Base-by-base conservation (phyloP, 2,888 invertebrate species). In the Sphaeridia pumilis region DNA sequence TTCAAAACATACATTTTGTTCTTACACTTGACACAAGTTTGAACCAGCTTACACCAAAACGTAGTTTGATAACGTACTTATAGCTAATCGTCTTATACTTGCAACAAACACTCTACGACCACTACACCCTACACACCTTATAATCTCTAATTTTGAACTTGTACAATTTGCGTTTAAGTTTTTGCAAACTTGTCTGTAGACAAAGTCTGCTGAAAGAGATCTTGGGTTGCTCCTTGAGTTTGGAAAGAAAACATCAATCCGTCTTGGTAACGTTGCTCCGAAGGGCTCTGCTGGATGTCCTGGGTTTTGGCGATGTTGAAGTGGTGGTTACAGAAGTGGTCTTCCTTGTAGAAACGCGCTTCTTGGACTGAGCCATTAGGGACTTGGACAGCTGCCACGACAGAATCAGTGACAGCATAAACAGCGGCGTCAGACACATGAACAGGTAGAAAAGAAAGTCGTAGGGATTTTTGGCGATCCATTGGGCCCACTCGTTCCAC, bases 401-500 rank as follows among this genome's bases (percentile, higher is more conserved):
- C 21, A 50, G 45, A 31, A 58, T 44, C 52, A 54, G 34, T 4
- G 58, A 51, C 31, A 58, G 46, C 7, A 58, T 28, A 35, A 58
- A 52, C 7, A 58, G 47, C 10, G 58, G 58, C 2, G 58, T 52
- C 41, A 58, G 36, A 26, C 48, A 50, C 27, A 58, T 22, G 44
- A 52, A 56, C 0, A 58, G 27, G 44, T 56, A 58, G 46, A 50
- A 58, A n/a, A 56, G 48, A 28, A 58, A 58, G 31, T 58, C 58
- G 54, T 54, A 54, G 12, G 58, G 58, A 52, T 58, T 58, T 28
- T 53, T 54, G 17, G 56, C 31, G 22, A 56, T 56, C 58, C 58
- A 58, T 1, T 54, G 35, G 42, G 54, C 43, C 56, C 56, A 58
- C 24, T 48, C 44, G 22, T 47, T 51, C 56, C 56, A 58, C 47